A percentile compares a stretch with the other conserved stretches of the same genome.
These are phyloP conservation scores for Urocitellus parryii DNA, from an alignment of 2,113 vertebrate genomes.

Conservation along the genomic window DNA sequence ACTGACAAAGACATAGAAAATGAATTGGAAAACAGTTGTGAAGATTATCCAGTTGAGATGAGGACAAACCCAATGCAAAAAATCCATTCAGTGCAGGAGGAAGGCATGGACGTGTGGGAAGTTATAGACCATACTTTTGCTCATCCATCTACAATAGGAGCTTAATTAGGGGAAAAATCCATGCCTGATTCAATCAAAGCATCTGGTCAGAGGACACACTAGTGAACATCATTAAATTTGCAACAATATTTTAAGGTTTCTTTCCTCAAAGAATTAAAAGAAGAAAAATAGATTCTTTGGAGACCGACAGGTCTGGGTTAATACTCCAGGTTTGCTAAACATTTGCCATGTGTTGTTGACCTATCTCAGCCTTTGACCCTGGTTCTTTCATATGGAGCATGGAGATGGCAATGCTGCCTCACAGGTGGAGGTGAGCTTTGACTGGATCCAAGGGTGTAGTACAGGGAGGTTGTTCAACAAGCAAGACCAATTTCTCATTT, in stretches of 20 bases:
- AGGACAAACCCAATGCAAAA: not conserved
- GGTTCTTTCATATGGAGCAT: not conserved
- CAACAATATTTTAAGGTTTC: constrained; percentile 20
- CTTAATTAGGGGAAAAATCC: not conserved
- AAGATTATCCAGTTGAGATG: not conserved
- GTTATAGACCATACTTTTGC: not conserved
- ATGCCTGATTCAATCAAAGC: constrained; percentile 10
- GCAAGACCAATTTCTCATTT: not conserved
- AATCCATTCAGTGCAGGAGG: not conserved
- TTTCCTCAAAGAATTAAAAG: constrained; percentile 15
- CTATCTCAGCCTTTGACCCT: not conserved
- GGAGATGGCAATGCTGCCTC: not conserved
- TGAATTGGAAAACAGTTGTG: not conserved
- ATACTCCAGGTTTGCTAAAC: not conserved
- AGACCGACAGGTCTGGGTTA: constrained; percentile 33
- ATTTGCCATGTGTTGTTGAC: not conserved
- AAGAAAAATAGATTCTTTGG: constrained; percentile 11
- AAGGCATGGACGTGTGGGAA: not conserved
- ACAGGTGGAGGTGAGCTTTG: not conserved
- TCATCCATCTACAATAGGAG: not conserved
- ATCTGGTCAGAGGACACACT: not conserved
- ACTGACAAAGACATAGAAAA: constrained; percentile 6
- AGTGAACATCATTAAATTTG: not conserved
- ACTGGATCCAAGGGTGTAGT: not conserved
- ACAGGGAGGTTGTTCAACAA: not conserved